Evolutionary conservation across 2,113 vertebrate species (phyloP).

Genomic region (Oreochromis aureus): DNA sequence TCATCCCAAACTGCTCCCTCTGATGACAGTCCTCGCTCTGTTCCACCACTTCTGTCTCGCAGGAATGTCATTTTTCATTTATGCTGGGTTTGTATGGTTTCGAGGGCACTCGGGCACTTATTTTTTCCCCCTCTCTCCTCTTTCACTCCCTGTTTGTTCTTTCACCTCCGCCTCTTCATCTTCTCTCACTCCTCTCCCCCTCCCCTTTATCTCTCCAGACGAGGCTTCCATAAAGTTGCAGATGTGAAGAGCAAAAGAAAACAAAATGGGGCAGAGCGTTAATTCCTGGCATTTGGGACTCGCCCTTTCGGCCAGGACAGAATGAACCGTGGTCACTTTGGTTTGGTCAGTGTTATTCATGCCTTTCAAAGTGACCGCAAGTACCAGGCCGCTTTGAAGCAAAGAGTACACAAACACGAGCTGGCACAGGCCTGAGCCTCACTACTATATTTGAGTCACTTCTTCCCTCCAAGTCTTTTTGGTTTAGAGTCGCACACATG

Average conservation of each 20-base stretch:
- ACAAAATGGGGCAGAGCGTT: constrained; percentile 23
- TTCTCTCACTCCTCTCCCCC: background rate
- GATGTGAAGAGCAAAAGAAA: constrained; percentile 22
- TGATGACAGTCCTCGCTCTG: constrained; percentile 20
- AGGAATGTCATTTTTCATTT: constrained; percentile 20
- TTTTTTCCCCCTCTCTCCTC: background rate
- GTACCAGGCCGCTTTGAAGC: constrained; percentile 53
- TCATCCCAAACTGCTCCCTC: constrained; percentile 20
- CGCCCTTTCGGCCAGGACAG: constrained; percentile 47
- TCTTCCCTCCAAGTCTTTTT: constrained; percentile 23
- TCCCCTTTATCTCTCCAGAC: constrained; percentile 9
- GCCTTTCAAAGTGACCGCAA: constrained; percentile 61
- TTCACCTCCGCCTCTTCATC: constrained; percentile 3
- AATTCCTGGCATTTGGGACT: constrained; percentile 59
- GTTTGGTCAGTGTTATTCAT: constrained; percentile 63
- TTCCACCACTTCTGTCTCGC: constrained; percentile 19
- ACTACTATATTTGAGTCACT: constrained; percentile 59
- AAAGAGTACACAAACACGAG: constrained; percentile 42
- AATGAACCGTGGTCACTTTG: constrained; percentile 34
- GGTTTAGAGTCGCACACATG: background rate
- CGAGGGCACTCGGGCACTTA: background rate
- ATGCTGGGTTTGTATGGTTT: constrained; percentile 1
- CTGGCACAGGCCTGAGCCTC: constrained; percentile 29
- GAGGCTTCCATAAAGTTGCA: background rate
- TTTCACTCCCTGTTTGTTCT: background rate